A percentile compares a stretch with the other conserved stretches of the same genome.
These are phyloP conservation scores for Oreamnos americanus DNA, from an alignment of 2,113 vertebrate species.

Conservation along the genomic window DNA sequence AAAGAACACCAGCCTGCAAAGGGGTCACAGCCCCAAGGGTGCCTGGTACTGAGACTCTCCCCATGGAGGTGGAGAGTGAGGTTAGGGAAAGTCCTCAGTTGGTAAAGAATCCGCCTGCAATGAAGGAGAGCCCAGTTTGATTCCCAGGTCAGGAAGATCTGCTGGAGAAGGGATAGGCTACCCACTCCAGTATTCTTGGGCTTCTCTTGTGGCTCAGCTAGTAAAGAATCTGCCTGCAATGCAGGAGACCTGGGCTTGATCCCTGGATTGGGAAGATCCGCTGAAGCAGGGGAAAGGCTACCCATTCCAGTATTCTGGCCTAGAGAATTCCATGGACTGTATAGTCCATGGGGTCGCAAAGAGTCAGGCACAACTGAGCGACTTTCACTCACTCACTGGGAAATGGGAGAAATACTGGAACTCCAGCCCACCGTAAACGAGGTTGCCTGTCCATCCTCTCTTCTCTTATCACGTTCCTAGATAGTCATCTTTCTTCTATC, in stretches of 20 bases:
- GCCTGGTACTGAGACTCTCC: neutral
- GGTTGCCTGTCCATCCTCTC: neutral
- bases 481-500: neutral
- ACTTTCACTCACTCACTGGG: neutral
- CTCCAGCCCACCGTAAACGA: neutral
- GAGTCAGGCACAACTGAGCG: fast-evolving
- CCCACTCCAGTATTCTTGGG: neutral
- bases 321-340: neutral
- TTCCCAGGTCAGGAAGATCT: neutral
- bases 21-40: neutral
- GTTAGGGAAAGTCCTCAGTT: neutral
- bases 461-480: neutral
- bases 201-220: neutral
- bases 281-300: neutral
- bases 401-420: neutral
- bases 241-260: neutral
- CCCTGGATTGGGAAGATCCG: neutral
- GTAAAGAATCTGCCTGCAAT: neutral
- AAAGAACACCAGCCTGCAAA: neutral
- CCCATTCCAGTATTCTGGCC: neutral
- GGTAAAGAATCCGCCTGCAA: neutral
- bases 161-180: neutral
- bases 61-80: neutral
- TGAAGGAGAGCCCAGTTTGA: neutral
- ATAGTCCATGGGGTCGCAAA: neutral